Conservation (phyloP, 2,888 invertebrate genomes). For the Tipula unca region DNA sequence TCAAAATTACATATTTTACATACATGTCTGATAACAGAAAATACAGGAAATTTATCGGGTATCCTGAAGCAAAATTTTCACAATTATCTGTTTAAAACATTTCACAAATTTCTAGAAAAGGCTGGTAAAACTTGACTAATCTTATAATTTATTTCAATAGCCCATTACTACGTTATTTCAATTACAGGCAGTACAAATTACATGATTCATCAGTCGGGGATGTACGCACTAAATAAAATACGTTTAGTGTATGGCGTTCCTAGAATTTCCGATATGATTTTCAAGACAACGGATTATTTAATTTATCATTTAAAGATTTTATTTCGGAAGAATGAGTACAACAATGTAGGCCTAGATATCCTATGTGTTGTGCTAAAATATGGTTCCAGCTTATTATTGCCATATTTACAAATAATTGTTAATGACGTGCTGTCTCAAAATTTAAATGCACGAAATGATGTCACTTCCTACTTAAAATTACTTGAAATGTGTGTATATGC, state of each 20-base stretch:
- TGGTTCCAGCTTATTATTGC: conserved; percentile 54
- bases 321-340: conserved; percentile 52
- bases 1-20: conserved; percentile 58
- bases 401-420: conserved; percentile 59
- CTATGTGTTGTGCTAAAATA: conserved; percentile 63
- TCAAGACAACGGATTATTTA: conserved; percentile 63
- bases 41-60: conserved; percentile 55
- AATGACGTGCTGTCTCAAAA: conserved; percentile 49
- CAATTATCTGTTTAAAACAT: conserved; percentile 52
- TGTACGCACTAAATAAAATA: conserved; percentile 49
- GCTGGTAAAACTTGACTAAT: conserved; percentile 47
- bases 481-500: conserved; percentile 60
- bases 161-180: not conserved
- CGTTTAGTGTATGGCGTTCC: conserved; percentile 49
- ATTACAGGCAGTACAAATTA: conserved; percentile 55
- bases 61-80: conserved; percentile 48
- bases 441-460: conserved; percentile 47
- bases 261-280: conserved; percentile 52
- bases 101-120: conserved; percentile 61
- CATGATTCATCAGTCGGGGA: conserved; percentile 53
- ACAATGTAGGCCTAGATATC: conserved; percentile 60
- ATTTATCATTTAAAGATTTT: conserved; percentile 58
- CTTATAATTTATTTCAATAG: not conserved
- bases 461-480: conserved; percentile 56
- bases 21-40: conserved; percentile 60